Base-by-base conservation (phyloP, 2,888 invertebrate species). In the Ethmia dodecea region DNA sequence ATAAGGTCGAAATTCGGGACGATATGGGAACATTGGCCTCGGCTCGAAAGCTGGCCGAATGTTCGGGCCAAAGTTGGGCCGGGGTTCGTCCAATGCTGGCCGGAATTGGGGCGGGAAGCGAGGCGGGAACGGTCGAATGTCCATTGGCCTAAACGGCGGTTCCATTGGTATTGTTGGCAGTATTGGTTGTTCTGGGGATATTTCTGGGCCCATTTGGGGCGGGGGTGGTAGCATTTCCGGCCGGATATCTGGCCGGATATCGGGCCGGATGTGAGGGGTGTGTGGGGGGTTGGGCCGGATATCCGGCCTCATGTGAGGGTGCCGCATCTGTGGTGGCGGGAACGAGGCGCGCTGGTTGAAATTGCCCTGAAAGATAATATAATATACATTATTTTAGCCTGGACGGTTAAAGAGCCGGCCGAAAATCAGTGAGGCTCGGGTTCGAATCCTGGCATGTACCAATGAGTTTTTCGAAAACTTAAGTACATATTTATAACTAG, bases 341-440 rank as follows among this genome's bases (percentile, higher is more conserved):
- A 76, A 80, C 0, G 70, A 62, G 0, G 63, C 44, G 1, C 80
- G 67, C 3, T 66, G 69, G 13, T 53, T 51, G 49, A 73, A 81
- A 42, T 77, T 74, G 1, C 68, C 70, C 83, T 84, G 65, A 13
- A 59, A 65, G 38, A 3, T n/a, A n/a, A n/a, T n/a, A n/a, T n/a
- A n/a, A n/a, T n/a, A n/a, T n/a, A n/a, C n/a, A n/a, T n/a, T n/a
- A n/a, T n/a, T n/a, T n/a, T n/a, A n/a, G n/a, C n/a, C n/a, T n/a
- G n/a, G n/a, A n/a, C n/a, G n/a, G n/a, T n/a, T n/a, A n/a, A n/a
- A n/a, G n/a, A n/a, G n/a, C n/a, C n/a, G n/a, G n/a, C n/a, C n/a
- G n/a, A n/a, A n/a, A n/a, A n/a, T n/a, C n/a, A n/a, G n/a, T n/a
- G n/a, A n/a, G n/a, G n/a, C n/a, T n/a, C n/a, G n/a, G n/a, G n/a